Base-by-base conservation (phyloP, 2,113 vertebrate species). In the Psilopsiagon aurifrons region DNA sequence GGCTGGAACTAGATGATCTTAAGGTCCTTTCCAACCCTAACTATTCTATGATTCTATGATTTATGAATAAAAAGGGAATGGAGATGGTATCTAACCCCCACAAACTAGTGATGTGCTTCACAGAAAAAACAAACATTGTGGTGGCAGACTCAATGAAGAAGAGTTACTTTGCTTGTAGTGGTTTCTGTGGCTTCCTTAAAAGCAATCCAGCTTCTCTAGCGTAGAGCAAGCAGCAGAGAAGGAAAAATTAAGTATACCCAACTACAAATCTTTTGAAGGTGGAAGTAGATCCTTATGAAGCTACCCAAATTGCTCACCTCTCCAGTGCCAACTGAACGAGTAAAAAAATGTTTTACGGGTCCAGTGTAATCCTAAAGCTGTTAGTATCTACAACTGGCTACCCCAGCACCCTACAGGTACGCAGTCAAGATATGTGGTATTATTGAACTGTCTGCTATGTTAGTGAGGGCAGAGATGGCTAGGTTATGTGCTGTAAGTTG, bases 361-460 rank as follows among this genome's bases (percentile, higher is more conserved):
- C 31, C 46, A 85, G 28, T 49, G 25, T 1, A 35, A 39, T 39
- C 7, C 6, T 54, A 67, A 57, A 0, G 2, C 3, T 39, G 9
- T 33, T 33, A 33, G 14, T 22, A 44, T 7, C 6, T 31, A 76
- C 33, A 85, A 76, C 11, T 39, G 54, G 22, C 31, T 18, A 88
- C 10, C 9, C 2, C 18, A 54, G 57, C 7, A 41, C 7, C 9
- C 25, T 35, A 27, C 23, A 73, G 35, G 14, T 43, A n/a, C 12
- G 11, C 4, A 5, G 52, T 6, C 52, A 88, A 27, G 35, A 81
- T 86, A 80, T 63, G 25, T 37, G 44, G 1, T 19, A 24, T 49
- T 59, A 31, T 68, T 60, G 10, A 6, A 0, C 22, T 80, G 2
- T 80, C 27, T 44, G 29, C 0, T 1, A 29, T 47, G 11, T 11